A percentile compares a stretch with the other conserved stretches of the same genome.
phyloP scores from a whole-genome alignment of 2,888 invertebrate genomes.

The Eilema caniola region DNA sequence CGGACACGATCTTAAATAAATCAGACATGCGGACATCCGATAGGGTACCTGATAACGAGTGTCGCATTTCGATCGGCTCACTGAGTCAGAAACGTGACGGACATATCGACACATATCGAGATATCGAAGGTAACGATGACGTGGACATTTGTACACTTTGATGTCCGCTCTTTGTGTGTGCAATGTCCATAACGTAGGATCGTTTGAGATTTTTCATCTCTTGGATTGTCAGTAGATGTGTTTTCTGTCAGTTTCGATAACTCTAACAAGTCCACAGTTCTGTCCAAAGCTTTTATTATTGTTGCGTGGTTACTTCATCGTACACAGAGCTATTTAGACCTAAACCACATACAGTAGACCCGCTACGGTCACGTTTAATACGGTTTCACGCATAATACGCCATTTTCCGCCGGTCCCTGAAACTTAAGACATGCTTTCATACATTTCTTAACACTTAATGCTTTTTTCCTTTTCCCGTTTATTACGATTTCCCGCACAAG shows the following conservation, averaged over 20 bases:
- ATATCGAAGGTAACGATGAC: conserved; percentile 27
- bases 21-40: conserved; percentile 38
- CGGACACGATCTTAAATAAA: conserved; percentile 20
- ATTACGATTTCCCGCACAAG: too few relatives aligned
- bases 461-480: too few relatives aligned
- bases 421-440: too few relatives aligned
- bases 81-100: conserved; percentile 48
- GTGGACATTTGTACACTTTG: neutral
- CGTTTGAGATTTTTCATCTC: neutral
- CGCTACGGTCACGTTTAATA: too few relatives aligned
- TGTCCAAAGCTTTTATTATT: too few relatives aligned
- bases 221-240: neutral
- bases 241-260: neutral
- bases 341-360: too few relatives aligned
- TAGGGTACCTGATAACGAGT: conserved; percentile 33
- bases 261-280: too few relatives aligned
- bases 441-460: too few relatives aligned
- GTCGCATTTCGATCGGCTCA: conserved; percentile 50
- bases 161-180: neutral
- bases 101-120: conserved; percentile 28
- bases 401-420: too few relatives aligned
- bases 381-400: too few relatives aligned
- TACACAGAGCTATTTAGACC: too few relatives aligned
- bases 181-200: neutral
- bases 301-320: too few relatives aligned